Base-by-base conservation (phyloP, 1,140 invertebrate genomes). In the Scaptomyza graminum region DNA sequence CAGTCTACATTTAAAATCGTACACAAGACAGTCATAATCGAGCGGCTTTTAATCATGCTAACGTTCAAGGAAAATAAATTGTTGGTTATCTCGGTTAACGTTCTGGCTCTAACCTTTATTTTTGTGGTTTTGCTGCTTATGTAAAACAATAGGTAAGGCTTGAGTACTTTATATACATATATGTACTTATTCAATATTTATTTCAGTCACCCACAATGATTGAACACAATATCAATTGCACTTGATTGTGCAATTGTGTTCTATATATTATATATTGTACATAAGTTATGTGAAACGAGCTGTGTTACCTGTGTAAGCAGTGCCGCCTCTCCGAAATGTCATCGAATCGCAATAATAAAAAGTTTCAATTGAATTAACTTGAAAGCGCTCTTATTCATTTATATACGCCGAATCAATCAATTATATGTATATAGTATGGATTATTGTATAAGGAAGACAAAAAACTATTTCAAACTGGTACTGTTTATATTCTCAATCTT, bases 321-420 rank as follows among this genome's bases (percentile, higher is more conserved):
- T 46, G 15, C n/a, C 8, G 15, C 5, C 15, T 34, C 47, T 5
- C 13, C 13, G 31, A 59, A 39, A 44, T 34, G 11, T 41, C 47
- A 79, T 63, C 31, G 34, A 41, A 22, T 43, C 55, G 28, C 56
- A 49, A 46, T 12, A 39, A 57, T 60, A 73, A 81, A 76, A 44
- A 56, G 50, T 46, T 46, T 57, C 50, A 55, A 43, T 47, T 72
- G 56, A 67, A 34, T 57, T 43, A 43, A 64, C 39, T 63, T 52
- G 47, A 50, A 18, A 5, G 16, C 6, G n/a, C 0, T 46, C 5
- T 18, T 15, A 31, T 16, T 46, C 13, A 16, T 16, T 46, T 46
- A 8, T 5, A n/a, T n/a, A 41, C 1, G 37, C 8, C 12, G 4
- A 41, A 41, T 39, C 9, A 39, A 12, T 2, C 37, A 37, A 11